Evolutionary conservation across 1,140 invertebrate genomes (phyloP), one percentile per base, ranked within the genome.

Genomic region (Bombus ignitus): DNA sequence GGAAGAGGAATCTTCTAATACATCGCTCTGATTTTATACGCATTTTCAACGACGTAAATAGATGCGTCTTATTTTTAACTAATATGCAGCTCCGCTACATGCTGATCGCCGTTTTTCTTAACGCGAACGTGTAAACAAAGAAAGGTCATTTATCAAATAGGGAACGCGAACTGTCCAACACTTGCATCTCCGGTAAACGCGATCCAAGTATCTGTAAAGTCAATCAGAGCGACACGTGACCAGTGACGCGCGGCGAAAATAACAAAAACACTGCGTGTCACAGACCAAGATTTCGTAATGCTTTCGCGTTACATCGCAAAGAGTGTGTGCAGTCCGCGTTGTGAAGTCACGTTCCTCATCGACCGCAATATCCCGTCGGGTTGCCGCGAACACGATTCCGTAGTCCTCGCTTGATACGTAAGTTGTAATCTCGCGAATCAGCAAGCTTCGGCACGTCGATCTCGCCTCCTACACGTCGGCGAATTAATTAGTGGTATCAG

Each of bases 401-500:
- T 42, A 71, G 53, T 32, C 12, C 22, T 47, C 22, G 6, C n/a
- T 25, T 35, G 75, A 47, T 79, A 84, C 76, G 75, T 79, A 85
- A 79, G 76, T 85, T 73, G 76, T 65, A 85, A 85, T 85, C 83
- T 85, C 68, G 68, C 76, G 35, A 85, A 85, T 85, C 76, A 80
- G 83, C 83, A 72, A 65, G 66, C 83, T 57, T 73, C 87, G 28
- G 44, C 66, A 32, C 72, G 39, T 32, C 73, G 59, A 66, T 65
- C 59, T 81, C 68, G 35, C 71, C 78, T 83, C 57, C 66, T 84
- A 78, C 71, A 73, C 74, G 88, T 81, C 81, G 79, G 87, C 57
- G 71, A 89, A 81, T 90, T 89, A 89, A 90, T 90, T 87, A 89
- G 66, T 73, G 76, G 70, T 82, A 89, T 89, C 76, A 78, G 59